A percentile compares a stretch with the other conserved stretches of the same genome.
Conservation (phyloP, 1,140 invertebrate species). For the Asobara japonica region DNA sequence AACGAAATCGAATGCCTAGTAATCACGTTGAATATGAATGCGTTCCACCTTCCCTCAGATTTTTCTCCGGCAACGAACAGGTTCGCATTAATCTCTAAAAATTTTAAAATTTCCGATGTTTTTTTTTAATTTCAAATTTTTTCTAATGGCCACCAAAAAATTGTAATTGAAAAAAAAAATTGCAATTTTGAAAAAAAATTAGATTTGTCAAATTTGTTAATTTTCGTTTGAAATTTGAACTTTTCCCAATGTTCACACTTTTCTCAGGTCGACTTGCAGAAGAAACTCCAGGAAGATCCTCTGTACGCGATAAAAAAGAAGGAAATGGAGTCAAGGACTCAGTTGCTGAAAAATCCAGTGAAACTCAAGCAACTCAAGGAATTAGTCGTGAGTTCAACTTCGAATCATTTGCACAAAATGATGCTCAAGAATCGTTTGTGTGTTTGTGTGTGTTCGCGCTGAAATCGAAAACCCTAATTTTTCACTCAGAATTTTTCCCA, state of each 20-base stretch:
- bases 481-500: too few species aligned
- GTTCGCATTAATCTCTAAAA: too few species aligned
- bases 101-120: too few species aligned
- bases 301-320: conserved; percentile 85
- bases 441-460: too few species aligned
- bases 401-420: conserved; percentile 33
- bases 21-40: conserved; percentile 80
- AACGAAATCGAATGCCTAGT: conserved; percentile 67
- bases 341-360: conserved; percentile 89
- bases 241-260: too few species aligned
- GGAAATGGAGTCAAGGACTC: conserved; percentile 82
- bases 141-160: too few species aligned
- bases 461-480: too few species aligned
- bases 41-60: conserved; percentile 78
- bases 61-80: conserved; percentile 73
- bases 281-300: conserved; percentile 92
- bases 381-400: conserved; percentile 69
- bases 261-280: conserved; percentile 82
- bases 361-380: conserved; percentile 85
- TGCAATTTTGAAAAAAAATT: too few species aligned
- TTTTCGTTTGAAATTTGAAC: too few species aligned
- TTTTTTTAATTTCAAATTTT: too few species aligned
- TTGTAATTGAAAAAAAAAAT: too few species aligned
- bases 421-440: not conserved
- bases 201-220: too few species aligned